Evolutionary conservation across 2,888 invertebrate genomes (phyloP), one percentile per base, ranked within the genome.

Genomic region (Bembecia ichneumoniformis): DNA sequence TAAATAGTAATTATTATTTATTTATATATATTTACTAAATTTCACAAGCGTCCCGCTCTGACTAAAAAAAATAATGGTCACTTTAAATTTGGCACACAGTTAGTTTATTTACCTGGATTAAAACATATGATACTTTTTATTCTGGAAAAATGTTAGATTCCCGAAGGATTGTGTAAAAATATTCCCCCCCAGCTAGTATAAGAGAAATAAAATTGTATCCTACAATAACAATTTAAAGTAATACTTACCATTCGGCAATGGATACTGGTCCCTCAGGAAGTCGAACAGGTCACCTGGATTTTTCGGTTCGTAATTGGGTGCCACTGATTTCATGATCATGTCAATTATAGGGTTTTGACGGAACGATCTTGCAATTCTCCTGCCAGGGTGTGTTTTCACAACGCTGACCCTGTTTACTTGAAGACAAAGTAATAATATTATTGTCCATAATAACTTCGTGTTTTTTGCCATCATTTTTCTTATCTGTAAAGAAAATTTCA

Each of bases 241-340:
- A 28, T 36, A 57, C 71, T 64, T 51, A 74, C 73, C 71, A 43
- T 60, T 55, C 0, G 74, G 73, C 43, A 71, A 54, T 15, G 65
- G 62, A 49, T 68, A 72, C 1, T 51, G 53, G 43, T 74, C 74
- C 44, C 72, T 57, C 20, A 74, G 50, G 45, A 60, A 60, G 49
- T 71, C 71, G 40, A 74, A 69, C 5, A 62, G 46, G 49, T 72
- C 68, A 0, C 54, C 55, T 28, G 60, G 56, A 15, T 57, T 53
- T 14, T 50, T 56, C 14, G 63, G 62, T 0, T 47, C 57, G 48
- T 70, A 68, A 35, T 60, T 64, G 9, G 63, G 58, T 2, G 65
- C 57, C 3, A 55, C 52, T 3, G 64, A 53, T 50, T 68, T 63
- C 55, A 58, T 52, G 35, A 70, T 3, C 9, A 63, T 14, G 15